phyloP scores from a whole-genome alignment of 2,113 vertebrate genomes.

The Chaetops frenatus region DNA sequence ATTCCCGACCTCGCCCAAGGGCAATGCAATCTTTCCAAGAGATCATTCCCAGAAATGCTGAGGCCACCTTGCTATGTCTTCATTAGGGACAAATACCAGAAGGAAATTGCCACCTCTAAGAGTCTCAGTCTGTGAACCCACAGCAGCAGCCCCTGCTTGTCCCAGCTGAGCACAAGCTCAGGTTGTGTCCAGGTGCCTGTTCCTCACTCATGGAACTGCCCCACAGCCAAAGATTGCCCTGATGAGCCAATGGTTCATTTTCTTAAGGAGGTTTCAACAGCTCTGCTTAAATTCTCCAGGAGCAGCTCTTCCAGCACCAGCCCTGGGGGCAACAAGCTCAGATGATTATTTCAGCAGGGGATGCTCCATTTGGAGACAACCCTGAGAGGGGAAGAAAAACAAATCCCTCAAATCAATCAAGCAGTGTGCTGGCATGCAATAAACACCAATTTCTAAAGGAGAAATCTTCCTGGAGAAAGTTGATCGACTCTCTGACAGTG shows the following conservation, averaged over 20 bases:
- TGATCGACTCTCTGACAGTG: neutral
- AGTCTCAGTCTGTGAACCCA: neutral
- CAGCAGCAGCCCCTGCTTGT: neutral
- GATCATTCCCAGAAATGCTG: neutral
- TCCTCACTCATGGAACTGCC: neutral
- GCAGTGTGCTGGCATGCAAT: neutral
- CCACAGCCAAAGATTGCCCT: neutral
- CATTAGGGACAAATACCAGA: rapidly evolving
- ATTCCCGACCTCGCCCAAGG: rapidly evolving
- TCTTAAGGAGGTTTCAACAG: neutral
- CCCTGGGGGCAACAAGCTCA: neutral
- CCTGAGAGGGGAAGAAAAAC: neutral
- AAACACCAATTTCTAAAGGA: neutral
- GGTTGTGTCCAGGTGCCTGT: rapidly evolving
- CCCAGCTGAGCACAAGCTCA: rapidly evolving
- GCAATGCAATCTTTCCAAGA: neutral
- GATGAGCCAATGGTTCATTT: neutral
- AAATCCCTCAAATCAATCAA: neutral
- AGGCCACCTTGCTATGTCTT: neutral
- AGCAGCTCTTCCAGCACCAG: neutral
- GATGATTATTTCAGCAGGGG: neutral
- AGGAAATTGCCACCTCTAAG: neutral
- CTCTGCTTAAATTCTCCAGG: neutral
- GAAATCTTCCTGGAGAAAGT: neutral
- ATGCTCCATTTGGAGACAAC: neutral